Percentiles rank a stretch among this genome's conserved stretches.
Evolutionary conservation across 2,797 vertebrate species (phyloP).

Genomic region (Falco biarmicus): DNA sequence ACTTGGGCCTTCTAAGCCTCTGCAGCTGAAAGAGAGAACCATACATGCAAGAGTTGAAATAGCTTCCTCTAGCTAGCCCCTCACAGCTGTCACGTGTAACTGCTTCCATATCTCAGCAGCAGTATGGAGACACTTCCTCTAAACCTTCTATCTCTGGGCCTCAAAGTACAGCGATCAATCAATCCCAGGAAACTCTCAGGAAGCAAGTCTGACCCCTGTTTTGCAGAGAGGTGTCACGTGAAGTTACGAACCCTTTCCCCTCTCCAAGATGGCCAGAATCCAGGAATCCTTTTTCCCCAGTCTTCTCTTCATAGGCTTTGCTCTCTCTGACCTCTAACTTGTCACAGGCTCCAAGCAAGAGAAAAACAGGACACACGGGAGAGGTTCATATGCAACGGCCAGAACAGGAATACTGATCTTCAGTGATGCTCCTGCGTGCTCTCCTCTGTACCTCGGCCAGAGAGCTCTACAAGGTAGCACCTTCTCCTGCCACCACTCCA

Average conservation of each 20-base stretch:
- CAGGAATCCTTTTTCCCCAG: background rate
- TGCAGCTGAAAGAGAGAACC: constrained; percentile 4
- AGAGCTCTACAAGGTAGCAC: background rate
- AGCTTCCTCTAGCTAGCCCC: background rate
- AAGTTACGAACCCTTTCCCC: background rate
- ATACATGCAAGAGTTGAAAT: background rate
- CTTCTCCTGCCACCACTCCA: background rate
- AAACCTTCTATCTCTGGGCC: background rate
- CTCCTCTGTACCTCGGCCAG: background rate
- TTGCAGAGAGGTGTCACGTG: background rate
- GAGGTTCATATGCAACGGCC: background rate
- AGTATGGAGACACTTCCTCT: background rate
- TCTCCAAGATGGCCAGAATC: background rate
- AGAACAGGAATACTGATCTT: background rate
- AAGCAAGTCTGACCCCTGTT: background rate
- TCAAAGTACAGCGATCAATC: background rate
- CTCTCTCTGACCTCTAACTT: background rate
- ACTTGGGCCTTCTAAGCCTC: background rate
- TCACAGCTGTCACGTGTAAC: background rate
- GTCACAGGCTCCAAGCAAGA: background rate
- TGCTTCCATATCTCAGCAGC: background rate
- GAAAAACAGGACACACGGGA: background rate
- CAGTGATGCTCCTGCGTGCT: background rate
- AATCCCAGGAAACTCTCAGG: background rate
- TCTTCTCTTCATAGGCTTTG: background rate